Base-by-base conservation (phyloP, 1,140 invertebrate genomes). In the Helicoverpa armigera region DNA sequence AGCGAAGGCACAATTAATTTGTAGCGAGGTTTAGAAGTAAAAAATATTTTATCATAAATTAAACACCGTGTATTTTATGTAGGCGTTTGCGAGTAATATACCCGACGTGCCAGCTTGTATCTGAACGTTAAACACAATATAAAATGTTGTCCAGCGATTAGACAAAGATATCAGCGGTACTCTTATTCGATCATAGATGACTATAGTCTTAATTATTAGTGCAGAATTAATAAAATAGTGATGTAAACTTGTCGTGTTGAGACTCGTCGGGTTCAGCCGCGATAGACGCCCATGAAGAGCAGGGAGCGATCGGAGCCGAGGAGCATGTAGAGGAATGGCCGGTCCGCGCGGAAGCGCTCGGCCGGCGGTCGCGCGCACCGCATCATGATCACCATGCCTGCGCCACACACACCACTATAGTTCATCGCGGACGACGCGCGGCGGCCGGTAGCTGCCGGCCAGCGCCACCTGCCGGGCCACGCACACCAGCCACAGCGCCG, bases 381-480 rank as follows among this genome's bases (percentile, higher is more conserved):
- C 87, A 94, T 73, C 91, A 89, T 91, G 85, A 93, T 67, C 89
- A 91, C 88, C 90, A 93, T 89, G 88, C 91, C 92, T 92, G 91
- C 82, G 82, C 79, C 84, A 85, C 74, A 89, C 76, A 84, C 58
- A 82, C 70, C 72, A 53, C 83, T 89, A 92, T 63, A 92, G 87
- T 31, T 91, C 89, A 58, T 81, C 86, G 72, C 84, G 85, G 79
- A 43, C 43, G 65, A 48, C 60, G 73, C 58, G 69, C n/a, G 50
- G 79, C 12, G 53, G 69, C 63, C 77, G 86, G 83, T 85, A 86
- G 70, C 58, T 29, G 23, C 84, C 85, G n/a, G 81, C 50, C 43
- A 87, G 61, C 7, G 56, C 51, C 63, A 82, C 51, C 18, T 70
- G 78, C 43, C 81, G 65, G 83, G 67, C 65, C 90, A 60, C 54